Evolutionary conservation across 30 jellyfish, hydroid and myxozoan species (phyloP).

Genomic region (Sanderia malayensis): DNA sequence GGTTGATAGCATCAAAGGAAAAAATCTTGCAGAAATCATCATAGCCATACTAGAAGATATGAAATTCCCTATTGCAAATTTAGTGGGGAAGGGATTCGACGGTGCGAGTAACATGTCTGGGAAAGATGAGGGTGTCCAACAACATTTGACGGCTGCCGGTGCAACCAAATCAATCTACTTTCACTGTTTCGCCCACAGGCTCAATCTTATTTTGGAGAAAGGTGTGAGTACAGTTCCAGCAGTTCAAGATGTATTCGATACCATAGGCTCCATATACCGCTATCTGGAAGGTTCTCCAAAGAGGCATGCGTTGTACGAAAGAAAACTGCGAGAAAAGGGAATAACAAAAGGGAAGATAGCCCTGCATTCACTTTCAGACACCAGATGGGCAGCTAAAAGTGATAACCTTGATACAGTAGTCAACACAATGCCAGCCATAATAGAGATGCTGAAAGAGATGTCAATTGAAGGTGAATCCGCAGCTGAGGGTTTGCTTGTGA

Average conservation of each 20-base stretch:
- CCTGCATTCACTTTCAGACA: constrained; percentile 32
- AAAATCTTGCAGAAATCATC: constrained; percentile 25
- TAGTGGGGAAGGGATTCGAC: too few relatives aligned
- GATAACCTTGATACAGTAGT: too few relatives aligned
- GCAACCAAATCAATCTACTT: constrained; percentile 25
- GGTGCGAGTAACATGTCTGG: constrained; percentile 36
- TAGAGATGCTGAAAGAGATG: constrained; percentile 24
- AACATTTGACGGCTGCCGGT: constrained; percentile 45
- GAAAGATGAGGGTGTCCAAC: constrained; percentile 43
- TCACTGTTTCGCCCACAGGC: constrained; percentile 27
- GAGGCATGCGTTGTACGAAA: too few relatives aligned
- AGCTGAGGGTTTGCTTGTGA: too few relatives aligned
- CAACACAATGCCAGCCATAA: constrained; percentile 47
- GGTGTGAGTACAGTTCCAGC: constrained; percentile 18
- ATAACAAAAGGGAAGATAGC: constrained; percentile 8
- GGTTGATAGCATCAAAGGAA: constrained; percentile 19
- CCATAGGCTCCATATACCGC: constrained; percentile 31
- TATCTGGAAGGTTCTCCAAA: constrained; percentile 43
- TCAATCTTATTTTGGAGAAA: constrained; percentile 35
- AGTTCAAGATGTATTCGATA: constrained; percentile 22
- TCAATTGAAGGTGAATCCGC: too few relatives aligned
- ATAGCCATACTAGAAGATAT: constrained; percentile 12
- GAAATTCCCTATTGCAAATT: not conserved
- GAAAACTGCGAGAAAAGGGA: constrained; percentile 28
- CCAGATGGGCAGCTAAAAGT: too few relatives aligned